Conservation (phyloP, 2,113 vertebrate genomes). For the Thamnophis sirtalis region DNA sequence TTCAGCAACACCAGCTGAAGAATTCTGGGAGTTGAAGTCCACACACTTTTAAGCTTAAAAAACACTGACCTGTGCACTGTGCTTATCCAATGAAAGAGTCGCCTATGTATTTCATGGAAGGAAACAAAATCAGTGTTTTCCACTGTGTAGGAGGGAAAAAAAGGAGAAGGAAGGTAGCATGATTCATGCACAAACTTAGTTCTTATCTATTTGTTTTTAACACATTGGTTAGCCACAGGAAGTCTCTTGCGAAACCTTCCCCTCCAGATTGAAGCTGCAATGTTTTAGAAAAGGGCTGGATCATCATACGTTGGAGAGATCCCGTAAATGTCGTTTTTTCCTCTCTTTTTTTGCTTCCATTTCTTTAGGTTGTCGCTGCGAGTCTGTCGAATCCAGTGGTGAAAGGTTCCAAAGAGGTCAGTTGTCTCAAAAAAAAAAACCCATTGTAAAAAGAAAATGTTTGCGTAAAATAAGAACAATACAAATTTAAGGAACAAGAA, state of each 20-base stretch:
- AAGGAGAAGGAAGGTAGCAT: not conserved
- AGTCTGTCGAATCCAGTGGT: constrained; percentile 71
- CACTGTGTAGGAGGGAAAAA: not conserved
- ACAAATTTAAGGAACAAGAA: not conserved
- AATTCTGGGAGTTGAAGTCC: not conserved
- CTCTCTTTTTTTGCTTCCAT: not conserved
- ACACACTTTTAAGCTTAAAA: not conserved
- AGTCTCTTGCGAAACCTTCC: not conserved
- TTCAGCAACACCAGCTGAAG: not conserved
- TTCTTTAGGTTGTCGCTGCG: constrained; percentile 72
- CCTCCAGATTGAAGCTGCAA: not conserved
- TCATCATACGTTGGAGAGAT: accelerated
- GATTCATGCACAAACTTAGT: not conserved
- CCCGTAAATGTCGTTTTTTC: too few species aligned
- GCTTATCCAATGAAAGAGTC: not conserved
- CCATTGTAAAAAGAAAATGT: not conserved
- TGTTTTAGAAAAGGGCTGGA: not conserved
- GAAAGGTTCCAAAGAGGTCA: constrained; percentile 80
- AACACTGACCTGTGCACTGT: too few species aligned
- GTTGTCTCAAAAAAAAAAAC: not conserved
- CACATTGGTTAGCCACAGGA: not conserved
- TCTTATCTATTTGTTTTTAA: not conserved
- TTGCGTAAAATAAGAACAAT: not conserved
- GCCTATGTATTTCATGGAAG: not conserved
- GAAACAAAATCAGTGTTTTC: not conserved